A percentile compares a stretch with the other conserved stretches of the same genome.
Evolutionary conservation across 2,797 vertebrate genomes (phyloP).

Genomic region (Artibeus jamaicensis): DNA sequence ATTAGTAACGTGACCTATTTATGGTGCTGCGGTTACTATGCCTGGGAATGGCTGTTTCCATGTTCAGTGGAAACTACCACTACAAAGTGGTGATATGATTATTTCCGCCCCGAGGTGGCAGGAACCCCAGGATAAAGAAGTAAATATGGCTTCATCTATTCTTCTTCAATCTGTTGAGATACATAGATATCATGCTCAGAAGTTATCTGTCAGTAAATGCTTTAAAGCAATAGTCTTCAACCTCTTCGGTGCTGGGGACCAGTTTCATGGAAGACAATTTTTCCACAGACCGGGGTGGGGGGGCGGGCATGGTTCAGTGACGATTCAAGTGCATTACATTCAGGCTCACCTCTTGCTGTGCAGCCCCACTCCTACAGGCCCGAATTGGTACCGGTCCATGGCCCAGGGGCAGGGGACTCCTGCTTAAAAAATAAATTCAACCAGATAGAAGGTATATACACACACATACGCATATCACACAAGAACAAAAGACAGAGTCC

Average conservation of each 20-base stretch:
- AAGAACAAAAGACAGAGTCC: conserved; percentile 68
- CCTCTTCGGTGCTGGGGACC: neutral
- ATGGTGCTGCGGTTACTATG: neutral
- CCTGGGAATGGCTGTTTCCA: neutral
- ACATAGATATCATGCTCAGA: neutral
- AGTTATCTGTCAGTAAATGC: neutral
- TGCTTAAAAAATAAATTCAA: neutral
- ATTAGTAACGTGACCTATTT: neutral
- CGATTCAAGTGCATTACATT: neutral
- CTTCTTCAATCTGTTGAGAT: neutral
- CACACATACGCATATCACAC: neutral
- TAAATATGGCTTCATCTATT: neutral
- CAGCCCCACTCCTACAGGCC: neutral
- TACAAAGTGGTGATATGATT: neutral
- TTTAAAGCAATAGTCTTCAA: neutral
- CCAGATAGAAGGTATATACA: neutral
- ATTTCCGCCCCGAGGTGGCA: neutral
- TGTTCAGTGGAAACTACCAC: neutral
- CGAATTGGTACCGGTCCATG: neutral
- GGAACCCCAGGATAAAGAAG: neutral
- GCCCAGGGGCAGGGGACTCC: too few relatives aligned
- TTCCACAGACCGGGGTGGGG: too few relatives aligned
- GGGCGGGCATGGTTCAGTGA: neutral
- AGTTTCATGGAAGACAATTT: neutral
- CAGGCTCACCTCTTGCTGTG: neutral